Conservation (phyloP, 2,113 vertebrate species). For the Microcebus lehilahytsara region DNA sequence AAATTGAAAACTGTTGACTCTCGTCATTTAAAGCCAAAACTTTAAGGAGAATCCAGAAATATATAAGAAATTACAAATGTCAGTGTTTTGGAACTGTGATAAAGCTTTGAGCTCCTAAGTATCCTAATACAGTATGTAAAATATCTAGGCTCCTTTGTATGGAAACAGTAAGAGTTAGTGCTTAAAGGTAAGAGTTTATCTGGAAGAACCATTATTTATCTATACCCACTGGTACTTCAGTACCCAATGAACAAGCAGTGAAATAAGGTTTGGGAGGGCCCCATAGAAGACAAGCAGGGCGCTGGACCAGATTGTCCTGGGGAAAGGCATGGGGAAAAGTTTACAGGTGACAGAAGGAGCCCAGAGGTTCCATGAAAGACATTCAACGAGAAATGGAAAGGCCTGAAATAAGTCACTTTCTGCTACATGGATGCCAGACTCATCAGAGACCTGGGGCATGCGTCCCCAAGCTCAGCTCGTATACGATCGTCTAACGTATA, state of each 20-base stretch:
- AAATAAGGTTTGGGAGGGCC: not conserved
- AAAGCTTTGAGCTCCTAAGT: not conserved
- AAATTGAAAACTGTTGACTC: slow-evolving; percentile 21
- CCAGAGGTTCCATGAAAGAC: not conserved
- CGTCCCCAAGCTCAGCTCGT: not conserved
- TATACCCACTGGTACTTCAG: not conserved
- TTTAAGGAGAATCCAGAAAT: not conserved
- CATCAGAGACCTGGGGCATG: not conserved
- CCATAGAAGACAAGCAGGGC: accelerated
- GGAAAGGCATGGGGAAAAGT: not conserved
- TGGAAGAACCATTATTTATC: not conserved
- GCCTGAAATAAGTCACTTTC: not conserved
- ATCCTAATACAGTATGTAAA: not conserved
- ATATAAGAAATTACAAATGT: not conserved
- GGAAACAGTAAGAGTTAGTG: not conserved
- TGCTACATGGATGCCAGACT: not conserved
- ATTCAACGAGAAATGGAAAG: not conserved
- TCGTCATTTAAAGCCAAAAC: not conserved
- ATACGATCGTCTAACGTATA: too few relatives aligned
- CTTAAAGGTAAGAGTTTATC: not conserved
- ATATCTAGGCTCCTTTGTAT: not conserved
- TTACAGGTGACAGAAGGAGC: not conserved
- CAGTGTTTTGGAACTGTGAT: not conserved
- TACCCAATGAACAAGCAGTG: not conserved
- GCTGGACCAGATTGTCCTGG: not conserved